These are phyloP conservation scores for Julus scanicus DNA, from an alignment of 2,888 invertebrate genomes.

Conservation along the genomic window DNA sequence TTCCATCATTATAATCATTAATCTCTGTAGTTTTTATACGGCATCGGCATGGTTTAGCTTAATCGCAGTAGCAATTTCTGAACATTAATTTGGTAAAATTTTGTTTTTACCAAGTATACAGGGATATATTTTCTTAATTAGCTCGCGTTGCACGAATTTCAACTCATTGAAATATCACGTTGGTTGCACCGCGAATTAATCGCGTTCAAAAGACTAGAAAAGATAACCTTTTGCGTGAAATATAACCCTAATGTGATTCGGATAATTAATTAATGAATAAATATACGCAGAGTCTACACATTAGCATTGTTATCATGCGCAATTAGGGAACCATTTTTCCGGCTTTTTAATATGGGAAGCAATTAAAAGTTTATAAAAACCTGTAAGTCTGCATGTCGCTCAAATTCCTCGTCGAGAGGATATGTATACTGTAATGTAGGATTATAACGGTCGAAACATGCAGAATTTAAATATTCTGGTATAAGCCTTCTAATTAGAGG, in stretches of 20 bases:
- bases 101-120: neutral
- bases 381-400: neutral
- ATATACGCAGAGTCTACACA: conserved; percentile 24
- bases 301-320: conserved; percentile 29
- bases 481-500: neutral
- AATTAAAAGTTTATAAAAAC: conserved; percentile 21
- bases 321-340: conserved; percentile 13
- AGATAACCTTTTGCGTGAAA: conserved; percentile 42
- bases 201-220: conserved; percentile 35
- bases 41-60: neutral
- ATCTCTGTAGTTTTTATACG: neutral
- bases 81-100: neutral
- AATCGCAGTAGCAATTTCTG: neutral
- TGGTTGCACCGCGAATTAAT: conserved; percentile 14
- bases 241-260: conserved; percentile 39
- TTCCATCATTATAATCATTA: neutral
- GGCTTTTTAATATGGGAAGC: conserved; percentile 42
- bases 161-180: conserved; percentile 36
- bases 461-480: neutral
- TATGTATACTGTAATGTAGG: neutral
- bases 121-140: neutral
- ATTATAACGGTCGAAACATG: neutral
- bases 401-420: neutral
- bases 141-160: conserved; percentile 13
- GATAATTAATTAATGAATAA: conserved; percentile 42